Evolutionary conservation across 2,888 invertebrate genomes (phyloP), one percentile per base, ranked within the genome.

Genomic region (Taenaris catops): DNA sequence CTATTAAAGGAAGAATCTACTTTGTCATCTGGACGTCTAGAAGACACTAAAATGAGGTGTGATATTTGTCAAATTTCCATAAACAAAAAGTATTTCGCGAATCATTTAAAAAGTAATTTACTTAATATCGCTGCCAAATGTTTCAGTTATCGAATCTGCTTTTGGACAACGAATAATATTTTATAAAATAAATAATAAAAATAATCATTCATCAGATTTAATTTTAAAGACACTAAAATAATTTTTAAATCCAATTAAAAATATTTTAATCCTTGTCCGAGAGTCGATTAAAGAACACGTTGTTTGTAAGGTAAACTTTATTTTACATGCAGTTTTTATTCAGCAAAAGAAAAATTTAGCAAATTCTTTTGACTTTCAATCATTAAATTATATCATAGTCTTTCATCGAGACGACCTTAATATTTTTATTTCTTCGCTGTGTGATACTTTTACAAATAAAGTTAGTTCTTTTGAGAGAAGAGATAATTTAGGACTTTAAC

Each of bases 381-480:
- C 46, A 16, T 16, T 14, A 7, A 44, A 49, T 25, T 44, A 34
- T 26, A 34, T 44, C n/a, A n/a, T n/a, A 4, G 27, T 46, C 33
- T 33, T 16, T 34, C 7, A 11, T 9, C 28, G 33, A 6, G 48
- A 49, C 20, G 43, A 47, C 14, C 20, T 48, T 25, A 31, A 46
- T 25, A 16, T 33, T 25, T 34, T 36, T 10, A 18, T 27, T 12
- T 4, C 17, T 16, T 24, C 25, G n/a, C 14, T 27, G 4, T 6
- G 24, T 38, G 32, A 44, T 6, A 40, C 37, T 3, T 26, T 48
- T 6, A 10, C 8, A 4, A 25, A 41, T 10, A 47, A 42, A 34
- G 26, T 49, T 11, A 27, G 34, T 24, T 28, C 25, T 8, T 54
- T 56, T 43, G 46, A 54, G 18, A 48, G 47, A 33, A 53, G 49